Evolutionary conservation across 2,888 invertebrate species (phyloP), one percentile per base, ranked within the genome.

Genomic region (Oeneis ivallda): DNA sequence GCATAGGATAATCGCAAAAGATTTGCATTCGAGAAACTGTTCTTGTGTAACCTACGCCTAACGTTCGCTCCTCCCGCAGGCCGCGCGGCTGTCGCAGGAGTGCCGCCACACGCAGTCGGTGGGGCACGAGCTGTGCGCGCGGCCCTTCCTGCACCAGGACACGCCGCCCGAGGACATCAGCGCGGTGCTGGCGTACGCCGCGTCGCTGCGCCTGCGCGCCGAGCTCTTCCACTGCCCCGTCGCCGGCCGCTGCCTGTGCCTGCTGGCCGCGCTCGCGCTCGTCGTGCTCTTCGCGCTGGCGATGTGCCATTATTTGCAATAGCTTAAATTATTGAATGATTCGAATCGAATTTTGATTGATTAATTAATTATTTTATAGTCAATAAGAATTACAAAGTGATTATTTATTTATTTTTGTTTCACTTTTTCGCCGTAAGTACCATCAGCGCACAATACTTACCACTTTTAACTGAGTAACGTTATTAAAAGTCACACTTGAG

Each of bases 111-210:
- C 96, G n/a, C 94, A 94, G 81, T 93, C 93, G 17, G 94, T 95
- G 63, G 97, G 97, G 0, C 96, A 96, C 83, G 95, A 96, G 83
- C 93, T 96, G 60, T 93, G 96, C 62, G 94, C 95, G 13, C 93
- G 96, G 1, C 96, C 96, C 0, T 96, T 96, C 80, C 94, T 96
- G 2, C 96, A 96, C 85, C 96, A 96, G 81, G 94, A 95, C 75
- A 95, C 96, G 9, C 93, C 96, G 0, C 94, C 94, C 60, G 93
- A 94, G 73, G 96, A 96, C 86, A 93, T 97, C 73, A 94, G 95
- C 76, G 94, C 96, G 0, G 94, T 97, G 67, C 92, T 97, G 37
- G 87, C 96, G 71, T 97, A 95, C 81, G 94, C 96, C 0, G 95
- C 96, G 1, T 95, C 95, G 52, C 87, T 97, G 60, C 93, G 94